A percentile compares a stretch with the other conserved stretches of the same genome.
These are phyloP conservation scores for Geococcyx californianus DNA, from an alignment of 2,113 vertebrate species.

Conservation along the genomic window DNA sequence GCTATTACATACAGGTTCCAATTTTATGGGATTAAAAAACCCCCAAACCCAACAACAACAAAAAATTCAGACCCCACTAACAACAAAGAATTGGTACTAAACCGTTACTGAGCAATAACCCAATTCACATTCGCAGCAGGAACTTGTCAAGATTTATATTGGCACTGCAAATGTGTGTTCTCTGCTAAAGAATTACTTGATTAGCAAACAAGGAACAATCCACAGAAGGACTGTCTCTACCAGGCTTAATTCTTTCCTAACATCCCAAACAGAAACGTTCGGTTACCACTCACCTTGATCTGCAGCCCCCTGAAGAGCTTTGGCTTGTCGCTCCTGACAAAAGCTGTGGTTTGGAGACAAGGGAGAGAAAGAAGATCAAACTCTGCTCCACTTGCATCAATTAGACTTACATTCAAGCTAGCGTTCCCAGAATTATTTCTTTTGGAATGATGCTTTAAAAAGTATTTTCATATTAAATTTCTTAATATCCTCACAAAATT, in stretches of 20 bases:
- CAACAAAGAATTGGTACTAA: not conserved
- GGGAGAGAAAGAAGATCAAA: not conserved
- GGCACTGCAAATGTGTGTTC: not conserved
- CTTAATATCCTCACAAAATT: not conserved
- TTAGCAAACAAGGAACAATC: not conserved
- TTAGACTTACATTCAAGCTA: not conserved
- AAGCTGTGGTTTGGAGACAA: slow-evolving; percentile 80
- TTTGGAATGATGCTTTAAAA: not conserved
- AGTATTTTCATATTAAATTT: not conserved
- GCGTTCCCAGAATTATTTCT: not conserved
- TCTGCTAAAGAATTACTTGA: not conserved
- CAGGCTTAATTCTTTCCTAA: not conserved
- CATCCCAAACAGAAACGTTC: not conserved
- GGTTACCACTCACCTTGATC: slow-evolving; percentile 86
- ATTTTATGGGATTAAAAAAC: not conserved
- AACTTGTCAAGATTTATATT: not conserved
- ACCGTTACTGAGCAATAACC: not conserved
- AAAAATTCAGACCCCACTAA: not conserved
- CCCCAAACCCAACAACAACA: not conserved
- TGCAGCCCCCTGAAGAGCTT: slow-evolving; percentile 98
- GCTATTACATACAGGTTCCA: not conserved
- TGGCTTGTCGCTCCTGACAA: slow-evolving; percentile 97
- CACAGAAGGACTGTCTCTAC: not conserved
- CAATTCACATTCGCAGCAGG: not conserved
- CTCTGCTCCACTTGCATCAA: not conserved